phyloP scores from a whole-genome alignment of 1,140 invertebrate species.

The Plodia interpunctella region DNA sequence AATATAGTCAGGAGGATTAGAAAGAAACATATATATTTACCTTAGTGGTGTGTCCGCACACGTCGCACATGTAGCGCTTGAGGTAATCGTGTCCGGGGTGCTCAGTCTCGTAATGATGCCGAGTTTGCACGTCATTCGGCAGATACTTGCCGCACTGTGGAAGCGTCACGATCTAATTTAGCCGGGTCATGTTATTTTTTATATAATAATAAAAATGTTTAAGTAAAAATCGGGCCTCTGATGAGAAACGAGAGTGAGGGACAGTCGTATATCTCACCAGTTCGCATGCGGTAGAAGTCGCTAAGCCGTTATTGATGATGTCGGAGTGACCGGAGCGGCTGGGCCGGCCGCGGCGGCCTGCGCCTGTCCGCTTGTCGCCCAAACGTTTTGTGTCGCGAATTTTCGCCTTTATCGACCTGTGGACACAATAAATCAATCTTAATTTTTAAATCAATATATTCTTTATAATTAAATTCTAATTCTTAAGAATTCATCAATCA shows the following conservation, averaged over 20 bases:
- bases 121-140: constrained; percentile 52
- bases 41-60: constrained; percentile 63
- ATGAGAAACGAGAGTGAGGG: too few relatives aligned
- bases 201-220: too few relatives aligned
- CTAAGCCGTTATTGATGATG: constrained; percentile 49
- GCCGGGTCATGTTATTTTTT: too few relatives aligned
- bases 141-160: constrained; percentile 54
- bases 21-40: constrained; percentile 19
- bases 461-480: too few relatives aligned
- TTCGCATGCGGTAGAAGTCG: constrained; percentile 47
- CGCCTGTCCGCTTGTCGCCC: constrained; percentile 19
- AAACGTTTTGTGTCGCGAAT: background rate
- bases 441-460: too few relatives aligned
- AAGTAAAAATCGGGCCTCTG: too few relatives aligned
- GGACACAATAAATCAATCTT: background rate
- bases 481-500: too few relatives aligned
- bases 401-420: constrained; percentile 13
- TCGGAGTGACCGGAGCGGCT: constrained; percentile 18
- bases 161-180: too few relatives aligned
- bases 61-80: constrained; percentile 69
- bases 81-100: constrained; percentile 61
- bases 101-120: constrained; percentile 57
- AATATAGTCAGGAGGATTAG: too few relatives aligned
- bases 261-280: constrained; percentile 50
- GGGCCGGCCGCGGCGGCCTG: constrained; percentile 18